phyloP scores from a whole-genome alignment of 2,888 invertebrate genomes.

The Carcina quercana region DNA sequence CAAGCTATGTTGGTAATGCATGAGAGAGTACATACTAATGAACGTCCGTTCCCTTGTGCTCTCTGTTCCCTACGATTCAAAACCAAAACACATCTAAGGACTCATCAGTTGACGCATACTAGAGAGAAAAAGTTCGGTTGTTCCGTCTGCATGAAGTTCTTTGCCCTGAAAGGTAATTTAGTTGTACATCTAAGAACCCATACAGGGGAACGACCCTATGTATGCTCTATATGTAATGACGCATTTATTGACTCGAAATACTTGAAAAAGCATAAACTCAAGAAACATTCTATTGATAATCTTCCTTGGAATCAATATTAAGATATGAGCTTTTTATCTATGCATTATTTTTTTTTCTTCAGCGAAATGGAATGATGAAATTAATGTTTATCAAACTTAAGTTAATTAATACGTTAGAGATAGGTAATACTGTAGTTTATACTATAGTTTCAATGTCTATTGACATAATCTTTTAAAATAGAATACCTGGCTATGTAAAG shows the following conservation, averaged over 20 bases:
- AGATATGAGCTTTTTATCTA: no score
- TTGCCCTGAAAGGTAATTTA: slow-evolving; percentile 65
- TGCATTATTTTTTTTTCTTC: slow-evolving; percentile 1
- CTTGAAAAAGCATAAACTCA: slow-evolving; percentile 65
- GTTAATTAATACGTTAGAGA: no score
- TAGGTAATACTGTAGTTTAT: no score
- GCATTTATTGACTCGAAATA: slow-evolving; percentile 71
- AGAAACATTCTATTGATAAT: slow-evolving; percentile 59
- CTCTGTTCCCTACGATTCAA: slow-evolving; percentile 61
- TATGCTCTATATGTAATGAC: slow-evolving; percentile 58
- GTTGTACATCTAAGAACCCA: slow-evolving; percentile 68
- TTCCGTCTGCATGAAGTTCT: slow-evolving; percentile 70
- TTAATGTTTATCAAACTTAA: no score
- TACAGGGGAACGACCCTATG: slow-evolving; percentile 66
- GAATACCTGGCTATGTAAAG: no score
- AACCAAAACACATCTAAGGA: slow-evolving; percentile 64
- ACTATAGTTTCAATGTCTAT: no score
- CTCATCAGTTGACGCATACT: slow-evolving; percentile 67
- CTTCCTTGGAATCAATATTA: slow-evolving; percentile 59
- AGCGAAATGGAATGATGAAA: no score
- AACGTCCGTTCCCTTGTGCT: slow-evolving; percentile 60
- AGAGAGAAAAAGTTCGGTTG: slow-evolving; percentile 70
- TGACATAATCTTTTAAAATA: no score
- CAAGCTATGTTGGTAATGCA: slow-evolving; percentile 69
- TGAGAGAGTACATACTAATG: slow-evolving; percentile 67